Evolutionary conservation across 2,888 invertebrate species (phyloP), one percentile per base, ranked within the genome.

Genomic region (Tholera decimalis): DNA sequence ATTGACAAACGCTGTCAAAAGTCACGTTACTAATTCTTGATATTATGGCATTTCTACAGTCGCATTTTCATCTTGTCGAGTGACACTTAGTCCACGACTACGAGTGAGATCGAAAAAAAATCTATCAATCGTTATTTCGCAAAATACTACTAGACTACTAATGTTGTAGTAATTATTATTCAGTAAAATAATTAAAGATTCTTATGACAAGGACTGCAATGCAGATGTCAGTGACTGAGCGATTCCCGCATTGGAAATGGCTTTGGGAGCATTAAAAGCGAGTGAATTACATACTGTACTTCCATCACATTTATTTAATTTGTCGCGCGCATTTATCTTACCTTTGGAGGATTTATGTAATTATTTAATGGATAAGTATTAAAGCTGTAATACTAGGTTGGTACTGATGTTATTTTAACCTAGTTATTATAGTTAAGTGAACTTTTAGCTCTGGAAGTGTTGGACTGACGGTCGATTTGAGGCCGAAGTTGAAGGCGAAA

Each of bases 301-400:
- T 62, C 61, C 49, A 37, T 62, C 39, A 62, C 55, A 56, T 73
- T 56, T 71, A 64, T 74, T 77, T 58, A 62, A 75, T 72, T 72
- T 46, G 51, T 55, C 39, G 49, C 59, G 26, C 15, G 8, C 51
- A 66, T 70, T 76, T 60, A 64, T 69, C 26, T 60, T 71, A 43
- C 54, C 33, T 41, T 24, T 26, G 9, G 9, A 49, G 47, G 26
- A 64, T 54, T 73, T 64, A 70, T 59, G 39, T 39, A 39, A 63
- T 37, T 35, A 5, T 56, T 49, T 6, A 49, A 43, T 44, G 44
- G 44, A 46, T 1, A 22, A 15, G 20, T 51, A 46, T 63, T 47
- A 18, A 30, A 9, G 5, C 11, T 28, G 20, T 28, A 43, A 35
- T 33, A n/a, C 11, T 5, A 13, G 4, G 2, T 9, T 4, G 3